phyloP scores from a whole-genome alignment of 2,113 vertebrate genomes.

The Trachemys scripta region DNA sequence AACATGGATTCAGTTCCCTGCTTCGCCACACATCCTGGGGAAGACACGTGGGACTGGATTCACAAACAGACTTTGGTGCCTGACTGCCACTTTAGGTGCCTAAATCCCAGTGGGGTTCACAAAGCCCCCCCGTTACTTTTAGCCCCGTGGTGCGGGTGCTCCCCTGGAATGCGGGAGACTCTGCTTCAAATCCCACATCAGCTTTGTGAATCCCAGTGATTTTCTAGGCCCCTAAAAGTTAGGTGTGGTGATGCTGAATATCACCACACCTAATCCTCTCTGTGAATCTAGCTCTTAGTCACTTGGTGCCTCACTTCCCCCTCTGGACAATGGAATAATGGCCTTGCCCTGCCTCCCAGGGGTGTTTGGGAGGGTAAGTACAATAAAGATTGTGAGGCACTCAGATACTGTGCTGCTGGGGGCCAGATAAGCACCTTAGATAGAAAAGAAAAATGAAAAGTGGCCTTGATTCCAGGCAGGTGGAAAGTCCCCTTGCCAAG shows the following conservation, averaged over 20 bases:
- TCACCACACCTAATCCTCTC: neutral
- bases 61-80: neutral
- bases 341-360: neutral
- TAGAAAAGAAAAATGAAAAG: neutral
- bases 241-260: neutral
- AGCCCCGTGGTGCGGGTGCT: neutral
- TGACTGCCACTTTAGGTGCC: neutral
- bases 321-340: neutral
- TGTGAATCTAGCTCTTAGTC: neutral
- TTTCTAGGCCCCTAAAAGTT: neutral
- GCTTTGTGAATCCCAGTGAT: neutral
- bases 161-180: too few relatives aligned
- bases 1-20: neutral
- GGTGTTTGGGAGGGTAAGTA: neutral
- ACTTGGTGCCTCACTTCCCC: neutral
- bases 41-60: neutral
- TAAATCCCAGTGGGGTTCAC: neutral
- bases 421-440: neutral
- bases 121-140: neutral
- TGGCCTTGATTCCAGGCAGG: neutral
- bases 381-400: neutral
- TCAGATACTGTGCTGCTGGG: accelerated
- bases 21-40: neutral
- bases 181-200: too few relatives aligned
- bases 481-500: neutral